Evolutionary conservation across 2,888 invertebrate genomes (phyloP), one percentile per base, ranked within the genome.

Genomic region (Phrixothrix hirtus): DNA sequence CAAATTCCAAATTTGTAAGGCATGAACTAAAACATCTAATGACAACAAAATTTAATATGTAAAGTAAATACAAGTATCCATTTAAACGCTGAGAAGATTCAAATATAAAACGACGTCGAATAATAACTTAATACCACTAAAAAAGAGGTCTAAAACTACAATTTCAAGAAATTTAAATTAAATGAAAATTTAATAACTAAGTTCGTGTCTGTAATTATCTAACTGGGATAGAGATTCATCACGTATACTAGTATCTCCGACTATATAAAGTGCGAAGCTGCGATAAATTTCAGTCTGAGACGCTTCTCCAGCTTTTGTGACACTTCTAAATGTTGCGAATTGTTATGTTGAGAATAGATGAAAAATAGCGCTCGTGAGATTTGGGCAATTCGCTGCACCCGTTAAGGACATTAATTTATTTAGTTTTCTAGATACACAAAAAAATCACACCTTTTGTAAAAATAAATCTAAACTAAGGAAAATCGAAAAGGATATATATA

Each of bases 161-260:
- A 31, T 36, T 38, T 38, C 38, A 21, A 9, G n/a, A 25, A 41
- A 34, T 47, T 42, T 38, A 52, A 45, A 49, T 48, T 45, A 56
- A 32, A 50, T 48, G 45, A 44, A 49, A 57, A 60, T 60, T 58
- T 60, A 54, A 60, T 58, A 49, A 60, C 53, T 55, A 48, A 48
- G 55, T 59, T 57, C 49, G 27, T 48, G 41, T 17, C 29, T 44
- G 54, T 53, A 56, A 57, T 57, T 58, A 55, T 60, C 55, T 58
- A 48, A 51, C 42, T 36, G 35, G 56, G 47, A 31, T 44, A 36
- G 36, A 42, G 49, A 58, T 56, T 58, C 58, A 50, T 55, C 58
- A 58, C 44, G 55, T 52, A 39, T 42, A 29, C 38, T 38, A 34
- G 47, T 13, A 15, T 11, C 10, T 21, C 12, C 12, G 45, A 27